phyloP scores from a whole-genome alignment of 2,113 vertebrate genomes.

The Pygoscelis antarcticus region DNA sequence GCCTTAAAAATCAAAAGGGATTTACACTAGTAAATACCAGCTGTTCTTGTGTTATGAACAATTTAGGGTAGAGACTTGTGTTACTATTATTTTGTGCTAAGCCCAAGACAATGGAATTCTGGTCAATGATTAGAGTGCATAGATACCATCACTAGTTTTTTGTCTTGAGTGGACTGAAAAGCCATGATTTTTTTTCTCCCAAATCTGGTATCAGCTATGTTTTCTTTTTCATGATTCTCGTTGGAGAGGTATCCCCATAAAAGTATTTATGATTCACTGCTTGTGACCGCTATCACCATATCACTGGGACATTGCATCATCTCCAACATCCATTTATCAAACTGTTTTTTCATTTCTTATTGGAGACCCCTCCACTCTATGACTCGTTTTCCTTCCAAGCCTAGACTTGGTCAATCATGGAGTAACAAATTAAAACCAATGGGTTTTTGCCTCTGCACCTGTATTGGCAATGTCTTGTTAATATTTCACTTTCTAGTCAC shows the following conservation, averaged over 20 bases:
- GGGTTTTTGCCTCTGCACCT: neutral
- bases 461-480: neutral
- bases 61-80: neutral
- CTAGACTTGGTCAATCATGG: neutral
- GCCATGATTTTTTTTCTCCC: neutral
- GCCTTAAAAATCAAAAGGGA: neutral
- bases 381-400: neutral
- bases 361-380: neutral
- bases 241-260: neutral
- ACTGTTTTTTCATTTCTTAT: neutral
- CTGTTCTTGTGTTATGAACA: neutral
- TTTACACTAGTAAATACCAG: neutral
- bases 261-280: neutral
- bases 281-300: neutral
- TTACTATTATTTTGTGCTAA: neutral
- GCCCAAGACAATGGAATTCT: fast-evolving
- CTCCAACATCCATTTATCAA: neutral
- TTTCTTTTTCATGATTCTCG: neutral
- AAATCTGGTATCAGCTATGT: neutral
- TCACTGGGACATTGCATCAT: neutral
- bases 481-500: neutral
- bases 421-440: neutral
- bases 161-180: neutral
- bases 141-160: neutral
- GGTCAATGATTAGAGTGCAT: neutral